phyloP scores from a whole-genome alignment of 2,113 vertebrate genomes.

The Epinephelus cyanopodus region DNA sequence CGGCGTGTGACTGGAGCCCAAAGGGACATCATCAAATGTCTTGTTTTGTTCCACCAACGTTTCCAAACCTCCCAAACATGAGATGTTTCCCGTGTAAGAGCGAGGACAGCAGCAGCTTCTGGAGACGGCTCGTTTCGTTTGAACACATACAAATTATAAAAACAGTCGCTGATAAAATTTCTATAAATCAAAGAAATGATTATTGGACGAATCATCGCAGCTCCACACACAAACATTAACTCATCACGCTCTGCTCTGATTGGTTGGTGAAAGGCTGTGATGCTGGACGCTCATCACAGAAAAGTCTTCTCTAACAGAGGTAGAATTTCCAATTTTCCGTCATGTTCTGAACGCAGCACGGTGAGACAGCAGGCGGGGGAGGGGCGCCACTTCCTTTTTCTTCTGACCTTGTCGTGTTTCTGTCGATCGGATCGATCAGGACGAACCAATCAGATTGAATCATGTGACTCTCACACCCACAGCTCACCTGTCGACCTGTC shows the following conservation, averaged over 20 bases:
- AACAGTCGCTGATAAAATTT: no score
- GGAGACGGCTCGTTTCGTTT: no score
- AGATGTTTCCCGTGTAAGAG: no score
- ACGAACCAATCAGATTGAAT: conserved; percentile 1
- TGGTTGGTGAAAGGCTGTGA: neutral
- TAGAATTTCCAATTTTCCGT: neutral
- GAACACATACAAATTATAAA: no score
- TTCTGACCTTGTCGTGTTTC: neutral
- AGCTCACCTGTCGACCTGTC: neutral
- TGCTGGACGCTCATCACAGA: neutral
- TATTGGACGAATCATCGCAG: no score
- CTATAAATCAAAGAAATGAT: no score
- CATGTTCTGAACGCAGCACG: neutral
- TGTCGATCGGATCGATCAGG: neutral
- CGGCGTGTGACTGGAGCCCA: no score
- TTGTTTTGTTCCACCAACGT: no score
- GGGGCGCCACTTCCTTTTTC: neutral
- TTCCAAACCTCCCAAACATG: no score
- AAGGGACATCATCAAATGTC: no score
- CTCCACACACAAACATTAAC: no score
- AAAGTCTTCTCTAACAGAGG: neutral
- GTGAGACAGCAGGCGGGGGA: neutral
- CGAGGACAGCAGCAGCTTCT: no score
- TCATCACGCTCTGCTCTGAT: neutral
- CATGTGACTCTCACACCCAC: neutral